phyloP scores from a whole-genome alignment of 2,888 invertebrate genomes.

The Argyra leucocephala region DNA sequence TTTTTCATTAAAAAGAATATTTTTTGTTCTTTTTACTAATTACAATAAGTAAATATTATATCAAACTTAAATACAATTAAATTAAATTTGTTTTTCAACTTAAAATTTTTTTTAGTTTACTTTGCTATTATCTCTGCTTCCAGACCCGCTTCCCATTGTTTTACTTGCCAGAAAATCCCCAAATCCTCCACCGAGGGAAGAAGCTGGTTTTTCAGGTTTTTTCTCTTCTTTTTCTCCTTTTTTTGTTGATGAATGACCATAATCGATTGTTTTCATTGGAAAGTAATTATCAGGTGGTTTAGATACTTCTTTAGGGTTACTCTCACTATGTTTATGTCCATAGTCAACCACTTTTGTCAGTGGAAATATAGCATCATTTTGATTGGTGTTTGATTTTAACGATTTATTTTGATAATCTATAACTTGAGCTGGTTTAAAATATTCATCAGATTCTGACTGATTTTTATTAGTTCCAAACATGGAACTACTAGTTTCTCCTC shows the following conservation, averaged over 20 bases:
- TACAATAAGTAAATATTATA: not conserved
- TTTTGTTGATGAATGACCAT: conserved; percentile 49
- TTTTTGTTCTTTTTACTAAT: not conserved
- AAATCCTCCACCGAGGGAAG: not conserved
- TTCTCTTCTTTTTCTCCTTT: not conserved
- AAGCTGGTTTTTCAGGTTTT: not conserved
- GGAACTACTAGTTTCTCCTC: not conserved
- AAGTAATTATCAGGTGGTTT: conserved; percentile 44
- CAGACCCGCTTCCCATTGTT: conserved; percentile 17
- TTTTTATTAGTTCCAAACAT: not conserved
- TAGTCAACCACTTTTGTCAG: conserved; percentile 60
- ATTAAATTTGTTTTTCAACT: not conserved
- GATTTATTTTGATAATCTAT: conserved; percentile 62
- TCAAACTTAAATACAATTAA: not conserved
- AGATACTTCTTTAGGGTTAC: conserved; percentile 29
- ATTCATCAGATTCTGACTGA: conserved; percentile 40
- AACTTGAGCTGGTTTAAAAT: conserved; percentile 52
- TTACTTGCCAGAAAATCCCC: conserved; percentile 1
- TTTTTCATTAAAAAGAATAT: not conserved
- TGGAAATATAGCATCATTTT: conserved; percentile 45
- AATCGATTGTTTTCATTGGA: conserved; percentile 60
- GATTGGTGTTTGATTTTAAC: conserved; percentile 21
- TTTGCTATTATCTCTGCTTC: conserved; percentile 17
- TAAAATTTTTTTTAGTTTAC: not conserved
- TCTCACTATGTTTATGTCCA: conserved; percentile 46